Base-by-base conservation (phyloP, 2,113 vertebrate species). In the Athene cunicularia region DNA sequence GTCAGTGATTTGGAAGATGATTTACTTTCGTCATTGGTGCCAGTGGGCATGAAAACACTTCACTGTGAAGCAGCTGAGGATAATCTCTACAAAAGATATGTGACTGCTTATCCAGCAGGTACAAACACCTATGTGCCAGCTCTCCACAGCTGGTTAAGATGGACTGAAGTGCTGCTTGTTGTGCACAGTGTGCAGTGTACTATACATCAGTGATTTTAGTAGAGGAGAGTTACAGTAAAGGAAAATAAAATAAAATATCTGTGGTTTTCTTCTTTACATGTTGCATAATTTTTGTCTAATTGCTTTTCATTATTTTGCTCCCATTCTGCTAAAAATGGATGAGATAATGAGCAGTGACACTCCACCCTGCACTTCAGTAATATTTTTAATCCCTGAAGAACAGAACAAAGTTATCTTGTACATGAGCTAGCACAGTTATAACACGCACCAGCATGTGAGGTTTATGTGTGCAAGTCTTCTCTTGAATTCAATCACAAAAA, bases 1-100 rank as follows among this genome's bases (percentile, higher is more conserved):
- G 70, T 75, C 86, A 83, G 24, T 49, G 88, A 68, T 91, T 91
- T 88, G 74, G 84, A 88, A 80, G 66, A 97, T 89, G 91, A 98
- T 97, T 98, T 98, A 96, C 79, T 97, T 96, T 95, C 32, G 37
- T 68, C 35, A 39, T 50, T 67, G 66, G 45, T 74, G 93, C 93
- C 88, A 91, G 76, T 75, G 93, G 87, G 68, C 92, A 86, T 50
- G 55, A 64, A 81, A 92, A 63, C 50, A 62, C 59, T 45, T 86
- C 58, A 45, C 35, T 50, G 27, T 43, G 60, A 93, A 96, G 94
- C 95, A 97, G 95, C 90, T 93, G 96, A 95, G 86, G 52, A 75
- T 81, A 91, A 95, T 74, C 81, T 84, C 70, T 26, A 18, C 55
- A 39, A 71, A 80, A 67, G 79, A 88, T 32, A 67, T 52, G 82